Conservation (phyloP, 2,113 vertebrate species). For the Nerophis ophidion region DNA sequence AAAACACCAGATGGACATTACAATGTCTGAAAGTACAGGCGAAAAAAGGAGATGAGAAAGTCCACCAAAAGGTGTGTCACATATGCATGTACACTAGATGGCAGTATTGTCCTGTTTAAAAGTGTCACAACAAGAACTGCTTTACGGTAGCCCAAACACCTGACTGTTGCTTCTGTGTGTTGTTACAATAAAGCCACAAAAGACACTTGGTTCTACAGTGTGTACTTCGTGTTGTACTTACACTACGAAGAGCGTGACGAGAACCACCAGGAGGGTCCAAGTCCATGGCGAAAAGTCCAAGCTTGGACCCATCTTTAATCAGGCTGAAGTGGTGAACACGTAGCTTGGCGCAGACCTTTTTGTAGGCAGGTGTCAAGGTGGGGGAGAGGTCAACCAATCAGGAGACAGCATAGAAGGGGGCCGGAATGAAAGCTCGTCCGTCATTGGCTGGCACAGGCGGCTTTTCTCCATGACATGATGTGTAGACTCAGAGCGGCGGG, state of each 20-base stretch:
- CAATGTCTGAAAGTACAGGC: too few relatives aligned
- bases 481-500: too few relatives aligned
- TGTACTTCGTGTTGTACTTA: constrained; percentile 22
- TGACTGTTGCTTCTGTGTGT: not conserved
- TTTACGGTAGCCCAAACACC: too few relatives aligned
- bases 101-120: too few relatives aligned
- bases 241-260: constrained; percentile 55
- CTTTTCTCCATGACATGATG: too few relatives aligned
- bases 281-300: constrained; percentile 48
- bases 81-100: too few relatives aligned
- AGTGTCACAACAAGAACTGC: too few relatives aligned
- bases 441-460: too few relatives aligned
- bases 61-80: too few relatives aligned
- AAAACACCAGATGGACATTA: too few relatives aligned
- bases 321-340: not conserved
- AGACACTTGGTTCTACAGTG: not conserved
- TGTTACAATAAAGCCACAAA: not conserved
- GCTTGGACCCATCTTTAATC: constrained; percentile 25
- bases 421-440: too few relatives aligned
- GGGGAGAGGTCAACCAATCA: constrained; percentile 36
- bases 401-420: not conserved
- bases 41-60: too few relatives aligned
- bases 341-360: not conserved
- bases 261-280: constrained; percentile 53
- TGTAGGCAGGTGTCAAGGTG: constrained; percentile 4